Conservation (phyloP, 2,113 vertebrate species). For the Stigmatopora argus region DNA sequence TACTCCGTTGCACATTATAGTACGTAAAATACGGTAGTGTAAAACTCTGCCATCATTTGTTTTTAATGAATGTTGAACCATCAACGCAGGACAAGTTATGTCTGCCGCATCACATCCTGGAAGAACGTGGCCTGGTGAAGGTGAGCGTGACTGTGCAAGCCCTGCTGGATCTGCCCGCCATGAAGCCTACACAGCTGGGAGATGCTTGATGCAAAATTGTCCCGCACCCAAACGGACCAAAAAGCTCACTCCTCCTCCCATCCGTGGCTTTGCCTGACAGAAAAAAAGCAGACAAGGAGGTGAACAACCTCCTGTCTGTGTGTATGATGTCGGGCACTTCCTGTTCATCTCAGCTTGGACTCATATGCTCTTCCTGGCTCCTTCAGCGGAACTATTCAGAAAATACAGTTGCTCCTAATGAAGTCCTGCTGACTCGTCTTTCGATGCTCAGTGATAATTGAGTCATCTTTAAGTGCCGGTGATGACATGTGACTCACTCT, state of each 20-base stretch:
- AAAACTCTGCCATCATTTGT: too few species aligned
- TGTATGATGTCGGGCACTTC: constrained; percentile 61
- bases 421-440: constrained; percentile 16
- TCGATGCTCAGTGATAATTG: constrained; percentile 23
- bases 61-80: neutral
- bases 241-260: constrained; percentile 25
- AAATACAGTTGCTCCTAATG: neutral
- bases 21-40: too few species aligned
- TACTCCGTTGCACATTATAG: too few species aligned
- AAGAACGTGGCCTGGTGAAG: constrained; percentile 92
- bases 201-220: constrained; percentile 70
- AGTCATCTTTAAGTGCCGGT: constrained; percentile 28
- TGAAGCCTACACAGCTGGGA: constrained; percentile 81
- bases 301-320: constrained; percentile 28
- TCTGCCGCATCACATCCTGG: constrained; percentile 95
- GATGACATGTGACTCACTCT: constrained; percentile 32
- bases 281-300: constrained; percentile 38
- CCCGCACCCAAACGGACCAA: constrained; percentile 31
- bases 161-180: constrained; percentile 82
- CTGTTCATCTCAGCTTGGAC: constrained; percentile 30
- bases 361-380: constrained; percentile 21
- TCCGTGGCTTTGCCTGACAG: constrained; percentile 44
- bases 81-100: constrained; percentile 86
- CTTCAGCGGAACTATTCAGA: constrained; percentile 13
- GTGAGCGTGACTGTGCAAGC: constrained; percentile 93